These are phyloP conservation scores for Poeciliopsis gracilis DNA, from an alignment of 2,797 vertebrate species.

Conservation along the genomic window DNA sequence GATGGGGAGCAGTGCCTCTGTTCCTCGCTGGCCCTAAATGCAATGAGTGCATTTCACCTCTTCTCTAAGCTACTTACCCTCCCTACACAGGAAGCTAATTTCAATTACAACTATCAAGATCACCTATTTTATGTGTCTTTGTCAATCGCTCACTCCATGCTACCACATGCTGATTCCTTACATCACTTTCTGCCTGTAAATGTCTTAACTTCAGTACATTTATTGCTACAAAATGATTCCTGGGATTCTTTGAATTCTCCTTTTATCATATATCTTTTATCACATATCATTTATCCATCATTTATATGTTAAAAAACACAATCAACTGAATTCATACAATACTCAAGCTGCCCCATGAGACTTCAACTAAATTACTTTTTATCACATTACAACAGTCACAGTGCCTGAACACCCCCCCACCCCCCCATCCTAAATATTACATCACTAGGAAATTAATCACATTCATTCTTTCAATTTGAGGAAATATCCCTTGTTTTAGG, in stretches of 20 bases:
- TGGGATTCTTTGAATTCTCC: background rate
- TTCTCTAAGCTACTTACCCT: background rate
- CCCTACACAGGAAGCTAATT: background rate
- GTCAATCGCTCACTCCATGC: background rate
- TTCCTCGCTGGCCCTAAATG: background rate
- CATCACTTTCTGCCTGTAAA: background rate
- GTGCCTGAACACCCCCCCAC: constrained; percentile 37
- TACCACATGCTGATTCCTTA: background rate
- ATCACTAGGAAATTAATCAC: constrained; percentile 58
- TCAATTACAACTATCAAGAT: background rate
- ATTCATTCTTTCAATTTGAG: constrained; percentile 50
- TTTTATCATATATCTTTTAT: constrained; percentile 16
- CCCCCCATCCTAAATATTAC: constrained; percentile 46
- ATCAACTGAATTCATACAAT: constrained; percentile 43
- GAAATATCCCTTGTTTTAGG: constrained; percentile 38
- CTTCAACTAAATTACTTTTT: constrained; percentile 58
- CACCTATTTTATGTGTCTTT: background rate
- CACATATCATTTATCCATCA: constrained; percentile 20
- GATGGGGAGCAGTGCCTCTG: background rate
- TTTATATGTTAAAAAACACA: constrained; percentile 38
- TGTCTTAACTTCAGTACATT: background rate
- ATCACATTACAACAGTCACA: constrained; percentile 59
- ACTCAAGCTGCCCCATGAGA: constrained; percentile 58
- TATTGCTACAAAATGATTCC: background rate
- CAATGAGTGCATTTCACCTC: background rate